A percentile compares a stretch with the other conserved stretches of the same genome.
Conservation (phyloP, 2,797 vertebrate species). For the Lepilemur septentrionalis region DNA sequence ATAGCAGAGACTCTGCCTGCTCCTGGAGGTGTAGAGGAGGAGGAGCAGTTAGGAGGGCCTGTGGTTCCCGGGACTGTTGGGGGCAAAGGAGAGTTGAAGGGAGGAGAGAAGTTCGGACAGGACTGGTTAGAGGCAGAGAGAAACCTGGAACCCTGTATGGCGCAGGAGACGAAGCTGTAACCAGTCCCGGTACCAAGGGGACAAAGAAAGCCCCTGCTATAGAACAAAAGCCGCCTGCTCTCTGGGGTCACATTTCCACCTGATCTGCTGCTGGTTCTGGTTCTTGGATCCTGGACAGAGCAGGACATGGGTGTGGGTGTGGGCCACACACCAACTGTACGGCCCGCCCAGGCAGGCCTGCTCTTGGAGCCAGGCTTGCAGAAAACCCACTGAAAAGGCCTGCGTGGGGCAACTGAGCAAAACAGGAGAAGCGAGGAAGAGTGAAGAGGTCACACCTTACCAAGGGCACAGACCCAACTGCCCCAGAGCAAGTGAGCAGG, state of each 20-base stretch:
- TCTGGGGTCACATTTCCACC: not conserved
- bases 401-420: not conserved
- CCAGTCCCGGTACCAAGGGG: not conserved
- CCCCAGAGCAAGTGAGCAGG: not conserved
- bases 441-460: not conserved
- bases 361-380: not conserved
- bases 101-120: not conserved
- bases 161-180: not conserved
- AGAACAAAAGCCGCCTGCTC: not conserved
- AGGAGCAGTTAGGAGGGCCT: not conserved
- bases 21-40: not conserved
- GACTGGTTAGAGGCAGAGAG: not conserved
- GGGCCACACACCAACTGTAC: not conserved
- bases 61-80: not conserved
- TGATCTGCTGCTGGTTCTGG: not conserved
- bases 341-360: not conserved
- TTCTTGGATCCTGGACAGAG: not conserved
- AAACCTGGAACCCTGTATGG: not conserved
- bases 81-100: not conserved
- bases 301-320: not conserved
- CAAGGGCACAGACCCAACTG: not conserved
- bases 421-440: not conserved
- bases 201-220: not conserved
- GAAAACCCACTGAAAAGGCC: not conserved
- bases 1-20: not conserved